A percentile compares a stretch with the other conserved stretches of the same genome.
These are phyloP conservation scores for Gortyna flavago DNA, from an alignment of 2,888 invertebrate genomes.

Conservation along the genomic window DNA sequence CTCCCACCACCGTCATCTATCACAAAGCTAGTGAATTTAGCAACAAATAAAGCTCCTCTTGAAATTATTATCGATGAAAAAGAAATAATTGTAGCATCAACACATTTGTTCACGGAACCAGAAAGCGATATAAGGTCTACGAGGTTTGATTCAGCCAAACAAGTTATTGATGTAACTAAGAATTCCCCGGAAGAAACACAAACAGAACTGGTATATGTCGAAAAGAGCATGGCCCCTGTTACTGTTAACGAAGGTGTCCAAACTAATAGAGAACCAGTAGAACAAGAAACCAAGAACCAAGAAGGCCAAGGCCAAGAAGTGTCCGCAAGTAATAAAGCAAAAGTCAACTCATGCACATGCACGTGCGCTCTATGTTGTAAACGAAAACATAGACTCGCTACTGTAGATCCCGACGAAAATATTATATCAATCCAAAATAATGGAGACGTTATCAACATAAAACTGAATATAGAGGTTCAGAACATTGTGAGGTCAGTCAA, in stretches of 20 bases:
- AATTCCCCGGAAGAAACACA: conserved; percentile 20
- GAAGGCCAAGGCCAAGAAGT: not conserved
- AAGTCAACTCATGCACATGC: conserved; percentile 7
- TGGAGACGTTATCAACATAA: conserved; percentile 75
- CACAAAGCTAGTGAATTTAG: conserved; percentile 28
- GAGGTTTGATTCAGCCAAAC: conserved; percentile 35
- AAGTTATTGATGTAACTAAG: not conserved
- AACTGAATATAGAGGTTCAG: conserved; percentile 76
- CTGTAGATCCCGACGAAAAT: conserved; percentile 51
- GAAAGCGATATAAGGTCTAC: conserved; percentile 60
- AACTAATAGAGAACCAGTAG: conserved; percentile 30
- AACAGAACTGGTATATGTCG: conserved; percentile 6
- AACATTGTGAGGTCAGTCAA: conserved; percentile 55
- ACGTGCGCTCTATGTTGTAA: conserved; percentile 2
- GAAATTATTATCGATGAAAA: conserved; percentile 56
- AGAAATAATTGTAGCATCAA: conserved; percentile 53
- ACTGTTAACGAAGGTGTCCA: conserved; percentile 35
- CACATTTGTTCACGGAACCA: conserved; percentile 56
- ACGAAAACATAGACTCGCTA: conserved; percentile 22
- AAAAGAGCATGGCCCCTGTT: not conserved
- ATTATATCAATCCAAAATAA: conserved; percentile 68
- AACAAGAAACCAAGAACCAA: conserved; percentile 10
- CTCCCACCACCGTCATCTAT: not conserved
- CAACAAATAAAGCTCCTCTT: conserved; percentile 32
- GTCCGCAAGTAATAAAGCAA: conserved; percentile 19